Evolutionary conservation across 2,113 vertebrate genomes (phyloP).

Genomic region (Ammodytes marinus): DNA sequence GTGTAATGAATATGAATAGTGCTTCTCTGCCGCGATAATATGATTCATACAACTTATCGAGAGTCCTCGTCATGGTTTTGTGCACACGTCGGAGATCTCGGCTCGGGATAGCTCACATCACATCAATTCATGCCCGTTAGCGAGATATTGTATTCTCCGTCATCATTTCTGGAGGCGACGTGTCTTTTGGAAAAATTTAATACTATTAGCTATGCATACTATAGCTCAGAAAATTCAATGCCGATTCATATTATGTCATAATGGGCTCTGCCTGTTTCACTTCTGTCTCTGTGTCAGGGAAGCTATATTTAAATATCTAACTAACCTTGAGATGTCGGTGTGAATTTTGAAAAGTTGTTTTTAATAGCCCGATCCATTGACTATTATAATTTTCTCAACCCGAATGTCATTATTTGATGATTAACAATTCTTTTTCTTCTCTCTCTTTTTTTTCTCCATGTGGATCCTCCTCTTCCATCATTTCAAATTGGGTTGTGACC

Average conservation of each 20-base stretch:
- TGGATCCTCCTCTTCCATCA: slow-evolving; percentile 31
- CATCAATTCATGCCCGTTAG: not conserved
- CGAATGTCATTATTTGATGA: not conserved
- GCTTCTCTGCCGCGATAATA: slow-evolving; percentile 22
- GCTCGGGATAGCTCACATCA: not conserved
- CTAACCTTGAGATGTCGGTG: not conserved
- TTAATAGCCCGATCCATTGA: not conserved
- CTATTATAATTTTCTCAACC: not conserved
- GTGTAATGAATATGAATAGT: slow-evolving; percentile 6
- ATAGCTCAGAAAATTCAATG: not conserved
- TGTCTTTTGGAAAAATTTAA: not conserved
- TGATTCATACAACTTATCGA: slow-evolving; percentile 11
- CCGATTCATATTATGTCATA: not conserved
- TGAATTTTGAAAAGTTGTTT: not conserved
- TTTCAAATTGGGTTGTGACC: not conserved
- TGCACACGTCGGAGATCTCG: not conserved
- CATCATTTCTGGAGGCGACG: not conserved
- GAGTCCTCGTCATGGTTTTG: not conserved
- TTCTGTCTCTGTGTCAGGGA: not conserved
- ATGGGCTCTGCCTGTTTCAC: not conserved
- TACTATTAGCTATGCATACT: not conserved
- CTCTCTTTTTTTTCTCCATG: slow-evolving; percentile 58
- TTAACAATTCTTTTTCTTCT: not conserved
- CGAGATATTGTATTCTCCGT: not conserved
- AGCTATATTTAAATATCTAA: not conserved